A percentile compares a stretch with the other conserved stretches of the same genome.
Evolutionary conservation across 2,797 vertebrate genomes (phyloP).

Genomic region (Typhlichthys subterraneus): DNA sequence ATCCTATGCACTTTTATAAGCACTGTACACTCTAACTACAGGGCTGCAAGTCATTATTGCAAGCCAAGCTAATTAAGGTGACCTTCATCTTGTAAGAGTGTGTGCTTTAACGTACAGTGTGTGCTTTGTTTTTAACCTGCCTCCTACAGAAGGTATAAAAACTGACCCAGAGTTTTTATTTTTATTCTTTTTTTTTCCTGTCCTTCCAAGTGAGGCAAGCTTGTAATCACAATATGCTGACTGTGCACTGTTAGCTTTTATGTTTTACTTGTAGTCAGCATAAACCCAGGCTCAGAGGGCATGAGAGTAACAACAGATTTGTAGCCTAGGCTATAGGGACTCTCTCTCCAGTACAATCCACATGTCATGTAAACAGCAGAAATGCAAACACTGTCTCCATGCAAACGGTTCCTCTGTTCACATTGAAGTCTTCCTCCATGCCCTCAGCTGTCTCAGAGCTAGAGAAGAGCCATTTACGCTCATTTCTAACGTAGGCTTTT

Average conservation of each 20-base stretch:
- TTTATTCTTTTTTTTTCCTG: background rate
- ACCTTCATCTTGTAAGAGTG: no score
- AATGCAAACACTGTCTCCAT: conserved; percentile 43
- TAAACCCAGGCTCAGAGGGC: conserved; percentile 5
- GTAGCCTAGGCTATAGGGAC: conserved; percentile 6
- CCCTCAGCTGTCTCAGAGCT: conserved; percentile 13
- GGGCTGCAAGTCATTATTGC: conserved; percentile 20
- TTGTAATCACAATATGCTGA: conserved; percentile 19
- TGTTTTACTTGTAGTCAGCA: conserved; percentile 23
- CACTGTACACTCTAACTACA: conserved; percentile 11
- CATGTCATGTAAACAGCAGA: conserved; percentile 35
- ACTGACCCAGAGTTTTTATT: background rate
- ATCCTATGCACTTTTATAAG: conserved; percentile 21
- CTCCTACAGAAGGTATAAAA: background rate
- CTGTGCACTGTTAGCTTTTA: conserved; percentile 4
- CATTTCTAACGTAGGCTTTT: conserved; percentile 1
- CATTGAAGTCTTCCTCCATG: conserved; percentile 19
- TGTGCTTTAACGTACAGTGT: background rate
- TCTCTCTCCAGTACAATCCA: conserved; percentile 11
- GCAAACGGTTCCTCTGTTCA: conserved; percentile 32
- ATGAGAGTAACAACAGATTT: background rate
- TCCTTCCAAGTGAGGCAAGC: background rate
- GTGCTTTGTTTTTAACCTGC: background rate
- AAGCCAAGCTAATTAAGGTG: conserved; percentile 17
- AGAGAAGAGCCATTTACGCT: background rate